These are phyloP conservation scores for Bothrops jararaca DNA, from an alignment of 2,113 vertebrate species.

Conservation along the genomic window DNA sequence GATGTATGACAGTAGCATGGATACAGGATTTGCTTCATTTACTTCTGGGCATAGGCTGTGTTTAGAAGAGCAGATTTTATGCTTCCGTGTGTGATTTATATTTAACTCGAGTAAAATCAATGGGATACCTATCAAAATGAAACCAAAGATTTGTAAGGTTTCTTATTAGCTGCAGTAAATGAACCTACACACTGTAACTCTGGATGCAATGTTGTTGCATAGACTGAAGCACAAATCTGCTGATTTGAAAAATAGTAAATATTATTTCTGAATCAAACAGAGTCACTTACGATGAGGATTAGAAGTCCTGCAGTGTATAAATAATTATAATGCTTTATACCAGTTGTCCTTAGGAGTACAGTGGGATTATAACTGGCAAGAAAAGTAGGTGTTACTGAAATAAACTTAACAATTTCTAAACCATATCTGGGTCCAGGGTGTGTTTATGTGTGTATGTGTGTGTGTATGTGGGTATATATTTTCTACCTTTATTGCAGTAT, in stretches of 20 bases:
- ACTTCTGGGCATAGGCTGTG: constrained; percentile 53
- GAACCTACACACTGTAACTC: constrained; percentile 40
- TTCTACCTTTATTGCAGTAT: background rate
- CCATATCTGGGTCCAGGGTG: background rate
- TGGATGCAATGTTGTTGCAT: constrained; percentile 42
- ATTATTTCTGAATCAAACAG: constrained; percentile 1
- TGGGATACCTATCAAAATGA: constrained; percentile 55
- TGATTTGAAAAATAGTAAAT: constrained; percentile 10
- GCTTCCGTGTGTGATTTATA: constrained; percentile 53
- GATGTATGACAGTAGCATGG: constrained; percentile 36
- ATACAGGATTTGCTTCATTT: constrained; percentile 49
- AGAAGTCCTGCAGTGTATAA: constrained; percentile 18
- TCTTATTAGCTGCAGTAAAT: constrained; percentile 51
- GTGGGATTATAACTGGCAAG: background rate
- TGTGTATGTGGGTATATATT: background rate
- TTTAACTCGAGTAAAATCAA: constrained; percentile 59
- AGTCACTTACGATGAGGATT: constrained; percentile 9
- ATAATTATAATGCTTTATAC: constrained; percentile 29
- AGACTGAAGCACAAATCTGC: constrained; percentile 31
- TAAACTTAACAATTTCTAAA: background rate
- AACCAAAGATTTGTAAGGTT: constrained; percentile 57
- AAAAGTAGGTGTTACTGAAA: background rate
- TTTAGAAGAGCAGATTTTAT: constrained; percentile 60
- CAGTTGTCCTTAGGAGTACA: background rate
- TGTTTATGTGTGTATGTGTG: background rate